phyloP scores from a whole-genome alignment of 37 sponge, comb jelly and placozoan species.

The Haliclona indistincta region DNA sequence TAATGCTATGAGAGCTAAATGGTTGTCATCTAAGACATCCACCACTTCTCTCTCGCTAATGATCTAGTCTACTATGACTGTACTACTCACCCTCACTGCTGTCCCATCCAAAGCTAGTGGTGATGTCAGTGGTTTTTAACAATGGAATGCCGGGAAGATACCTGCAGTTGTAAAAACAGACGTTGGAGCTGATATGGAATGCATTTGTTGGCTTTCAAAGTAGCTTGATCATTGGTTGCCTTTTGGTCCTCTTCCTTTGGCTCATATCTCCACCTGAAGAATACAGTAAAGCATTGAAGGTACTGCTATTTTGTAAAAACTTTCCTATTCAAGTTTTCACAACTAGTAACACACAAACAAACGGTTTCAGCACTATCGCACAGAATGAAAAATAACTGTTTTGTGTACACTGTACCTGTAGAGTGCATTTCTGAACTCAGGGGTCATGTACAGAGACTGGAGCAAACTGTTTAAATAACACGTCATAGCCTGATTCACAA shows the following conservation, averaged over 20 bases:
- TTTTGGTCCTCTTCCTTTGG: conserved; percentile 26
- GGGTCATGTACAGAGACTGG: no score
- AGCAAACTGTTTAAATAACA: no score
- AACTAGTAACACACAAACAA: background rate
- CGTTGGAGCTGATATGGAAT: conserved; percentile 92
- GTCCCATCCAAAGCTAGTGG: conserved; percentile 97
- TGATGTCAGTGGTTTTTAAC: conserved; percentile 96
- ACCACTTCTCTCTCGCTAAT: no score
- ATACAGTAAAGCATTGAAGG: no score
- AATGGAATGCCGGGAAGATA: background rate
- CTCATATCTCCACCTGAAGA: conserved; percentile 52
- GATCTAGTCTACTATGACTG: background rate
- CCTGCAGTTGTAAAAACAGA: conserved; percentile 87
- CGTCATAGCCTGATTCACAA: no score
- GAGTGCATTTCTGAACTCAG: no score
- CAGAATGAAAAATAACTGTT: no score
- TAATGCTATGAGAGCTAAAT: no score
- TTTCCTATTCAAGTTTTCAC: no score
- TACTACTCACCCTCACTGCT: conserved; percentile 80
- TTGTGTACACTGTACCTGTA: no score
- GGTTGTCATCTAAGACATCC: no score
- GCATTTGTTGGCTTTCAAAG: conserved; percentile 51
- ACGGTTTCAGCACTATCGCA: background rate
- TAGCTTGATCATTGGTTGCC: background rate
- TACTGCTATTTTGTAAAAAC: no score